These are phyloP conservation scores for Eubasilissa splendida DNA, from an alignment of 2,888 invertebrate species.

Conservation along the genomic window DNA sequence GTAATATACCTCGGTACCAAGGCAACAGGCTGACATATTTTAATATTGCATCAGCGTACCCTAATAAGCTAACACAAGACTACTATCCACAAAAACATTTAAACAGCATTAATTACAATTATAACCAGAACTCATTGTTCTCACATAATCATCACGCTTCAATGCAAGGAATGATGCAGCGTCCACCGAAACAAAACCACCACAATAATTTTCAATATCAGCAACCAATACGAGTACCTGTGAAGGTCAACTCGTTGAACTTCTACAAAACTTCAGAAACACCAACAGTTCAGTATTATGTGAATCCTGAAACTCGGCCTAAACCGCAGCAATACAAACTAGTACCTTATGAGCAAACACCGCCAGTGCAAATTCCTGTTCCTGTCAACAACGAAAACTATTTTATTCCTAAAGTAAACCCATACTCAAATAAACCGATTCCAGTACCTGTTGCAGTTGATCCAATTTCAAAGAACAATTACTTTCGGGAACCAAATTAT, in stretches of 20 bases:
- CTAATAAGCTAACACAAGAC: slow-evolving; percentile 68
- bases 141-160: slow-evolving; percentile 3
- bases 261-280: slow-evolving; percentile 63
- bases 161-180: slow-evolving; percentile 47
- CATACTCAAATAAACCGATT: slow-evolving; percentile 46
- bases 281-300: slow-evolving; percentile 66
- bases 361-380: slow-evolving; percentile 63
- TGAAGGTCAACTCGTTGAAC: slow-evolving; percentile 60
- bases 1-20: slow-evolving; percentile 69
- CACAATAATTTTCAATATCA: slow-evolving; percentile 45
- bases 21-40: slow-evolving; percentile 69
- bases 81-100: slow-evolving; percentile 63
- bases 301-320: slow-evolving; percentile 62
- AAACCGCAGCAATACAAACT: slow-evolving; percentile 68
- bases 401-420: slow-evolving; percentile 49
- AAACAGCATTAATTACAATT: slow-evolving; percentile 28
- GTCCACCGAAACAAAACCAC: slow-evolving; percentile 41
- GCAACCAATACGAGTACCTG: slow-evolving; percentile 53
- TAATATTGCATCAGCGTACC: slow-evolving; percentile 70
- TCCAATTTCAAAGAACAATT: slow-evolving; percentile 39
- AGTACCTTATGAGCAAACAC: slow-evolving; percentile 71
- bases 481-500: slow-evolving; percentile 28
- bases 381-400: slow-evolving; percentile 45
- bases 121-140: slow-evolving; percentile 3
- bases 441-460: slow-evolving; percentile 50